phyloP scores from a whole-genome alignment of 2,888 invertebrate species.

The Synergus gifuensis region DNA sequence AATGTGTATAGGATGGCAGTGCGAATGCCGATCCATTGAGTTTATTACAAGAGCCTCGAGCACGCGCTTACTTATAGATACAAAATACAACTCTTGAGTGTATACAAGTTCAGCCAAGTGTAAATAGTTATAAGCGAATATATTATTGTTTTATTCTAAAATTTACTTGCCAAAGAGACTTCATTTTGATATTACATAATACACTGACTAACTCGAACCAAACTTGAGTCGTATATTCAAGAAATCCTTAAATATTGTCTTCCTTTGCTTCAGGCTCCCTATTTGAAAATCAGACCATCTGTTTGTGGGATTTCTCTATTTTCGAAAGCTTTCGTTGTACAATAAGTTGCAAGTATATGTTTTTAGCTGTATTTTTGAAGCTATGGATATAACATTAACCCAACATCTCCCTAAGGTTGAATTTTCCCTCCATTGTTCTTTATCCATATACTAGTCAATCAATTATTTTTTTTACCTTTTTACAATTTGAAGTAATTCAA shows the following conservation, averaged over 20 bases:
- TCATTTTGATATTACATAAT: constrained; percentile 1
- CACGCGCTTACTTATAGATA: not conserved
- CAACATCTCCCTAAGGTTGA: not conserved
- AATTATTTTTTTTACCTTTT: too few species aligned
- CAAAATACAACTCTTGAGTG: not conserved
- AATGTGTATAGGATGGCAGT: not conserved
- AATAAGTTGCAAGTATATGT: too few species aligned
- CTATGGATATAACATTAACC: not conserved
- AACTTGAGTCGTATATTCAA: not conserved
- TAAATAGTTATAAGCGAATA: constrained; percentile 10
- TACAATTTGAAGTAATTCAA: too few species aligned
- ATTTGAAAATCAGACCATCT: not conserved
- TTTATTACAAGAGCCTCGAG: constrained; percentile 18
- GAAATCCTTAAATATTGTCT: not conserved
- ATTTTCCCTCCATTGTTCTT: too few species aligned
- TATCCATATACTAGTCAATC: too few species aligned
- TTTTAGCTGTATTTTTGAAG: not conserved
- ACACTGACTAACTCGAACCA: not conserved
- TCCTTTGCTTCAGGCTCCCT: not conserved
- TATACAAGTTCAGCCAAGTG: not conserved
- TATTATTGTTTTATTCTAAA: constrained; percentile 42
- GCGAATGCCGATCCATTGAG: not conserved
- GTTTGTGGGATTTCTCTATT: not conserved
- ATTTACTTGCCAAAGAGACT: constrained; percentile 3
- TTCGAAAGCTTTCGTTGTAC: too few species aligned